Conservation (phyloP, 2,797 vertebrate genomes). For the Calcarius lapponicus region DNA sequence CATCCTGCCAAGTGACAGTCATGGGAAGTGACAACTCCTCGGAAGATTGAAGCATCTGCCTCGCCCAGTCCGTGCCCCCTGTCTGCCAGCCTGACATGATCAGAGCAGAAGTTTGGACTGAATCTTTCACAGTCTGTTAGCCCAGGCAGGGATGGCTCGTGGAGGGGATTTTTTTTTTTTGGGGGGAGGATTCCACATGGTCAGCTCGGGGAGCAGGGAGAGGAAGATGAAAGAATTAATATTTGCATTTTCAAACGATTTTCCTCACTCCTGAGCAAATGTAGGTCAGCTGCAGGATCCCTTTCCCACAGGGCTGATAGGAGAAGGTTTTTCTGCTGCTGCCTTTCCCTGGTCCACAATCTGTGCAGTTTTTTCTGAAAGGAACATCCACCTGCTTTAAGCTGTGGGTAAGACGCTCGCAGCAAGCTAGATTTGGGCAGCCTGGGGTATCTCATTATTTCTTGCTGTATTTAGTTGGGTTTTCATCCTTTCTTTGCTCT, state of each 20-base stretch:
- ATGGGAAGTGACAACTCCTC: conserved; percentile 50
- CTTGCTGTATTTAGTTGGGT: not conserved
- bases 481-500: not conserved
- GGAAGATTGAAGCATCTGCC: conserved; percentile 61
- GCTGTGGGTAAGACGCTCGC: not conserved
- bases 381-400: not conserved
- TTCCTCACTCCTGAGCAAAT: not conserved
- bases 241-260: conserved; percentile 1
- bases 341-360: conserved; percentile 4
- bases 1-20: conserved; percentile 26
- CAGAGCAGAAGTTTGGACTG: conserved; percentile 69
- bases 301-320: not conserved
- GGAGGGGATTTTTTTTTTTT: not conserved
- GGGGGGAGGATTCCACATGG: not conserved
- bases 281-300: conserved; percentile 21
- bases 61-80: conserved; percentile 18
- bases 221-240: not conserved
- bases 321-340: not conserved
- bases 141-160: conserved; percentile 1
- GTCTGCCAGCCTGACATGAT: conserved; percentile 42
- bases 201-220: not conserved
- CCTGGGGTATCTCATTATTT: not conserved
- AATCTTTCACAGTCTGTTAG: conserved; percentile 76
- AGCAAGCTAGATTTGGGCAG: not conserved
- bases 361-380: not conserved